Percentiles rank a stretch among this genome's conserved stretches.
phyloP scores from a whole-genome alignment of 2,113 vertebrate species.

The Lophura nycthemera region DNA sequence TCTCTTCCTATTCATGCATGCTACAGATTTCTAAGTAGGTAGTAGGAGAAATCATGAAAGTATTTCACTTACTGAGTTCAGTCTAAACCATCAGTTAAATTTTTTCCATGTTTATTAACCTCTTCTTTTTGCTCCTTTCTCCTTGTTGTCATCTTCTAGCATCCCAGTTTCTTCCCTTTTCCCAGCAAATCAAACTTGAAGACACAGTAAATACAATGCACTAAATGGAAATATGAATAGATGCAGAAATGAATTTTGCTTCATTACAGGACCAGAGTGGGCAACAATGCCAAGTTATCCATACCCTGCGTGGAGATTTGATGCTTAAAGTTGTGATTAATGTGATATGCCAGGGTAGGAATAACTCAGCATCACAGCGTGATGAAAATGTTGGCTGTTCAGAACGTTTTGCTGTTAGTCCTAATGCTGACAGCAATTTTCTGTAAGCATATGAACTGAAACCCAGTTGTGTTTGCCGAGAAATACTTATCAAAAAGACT shows the following conservation, averaged over 20 bases:
- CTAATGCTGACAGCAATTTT: not conserved
- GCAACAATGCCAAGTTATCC: not conserved
- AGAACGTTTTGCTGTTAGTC: not conserved
- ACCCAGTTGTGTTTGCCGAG: not conserved
- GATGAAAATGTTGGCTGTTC: not conserved
- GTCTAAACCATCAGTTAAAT: not conserved
- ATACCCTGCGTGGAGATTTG: not conserved
- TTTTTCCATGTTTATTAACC: not conserved
- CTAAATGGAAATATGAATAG: not conserved
- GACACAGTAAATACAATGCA: not conserved
- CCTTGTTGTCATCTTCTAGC: not conserved
- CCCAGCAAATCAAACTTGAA: not conserved
- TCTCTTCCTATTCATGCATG: not conserved
- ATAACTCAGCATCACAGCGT: not conserved
- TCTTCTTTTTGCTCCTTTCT: not conserved
- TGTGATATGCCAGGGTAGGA: not conserved
- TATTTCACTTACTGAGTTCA: not conserved
- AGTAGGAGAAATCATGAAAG: not conserved
- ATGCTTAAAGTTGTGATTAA: not conserved
- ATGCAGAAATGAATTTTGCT: conserved; percentile 15
- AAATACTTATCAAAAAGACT: not conserved
- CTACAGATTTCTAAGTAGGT: not conserved
- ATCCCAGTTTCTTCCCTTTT: not conserved
- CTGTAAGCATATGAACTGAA: not conserved
- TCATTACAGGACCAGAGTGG: not conserved